A percentile compares a stretch with the other conserved stretches of the same genome.
Conservation (phyloP, 2,888 invertebrate genomes). For the Cremastobaeus sp. region DNA sequence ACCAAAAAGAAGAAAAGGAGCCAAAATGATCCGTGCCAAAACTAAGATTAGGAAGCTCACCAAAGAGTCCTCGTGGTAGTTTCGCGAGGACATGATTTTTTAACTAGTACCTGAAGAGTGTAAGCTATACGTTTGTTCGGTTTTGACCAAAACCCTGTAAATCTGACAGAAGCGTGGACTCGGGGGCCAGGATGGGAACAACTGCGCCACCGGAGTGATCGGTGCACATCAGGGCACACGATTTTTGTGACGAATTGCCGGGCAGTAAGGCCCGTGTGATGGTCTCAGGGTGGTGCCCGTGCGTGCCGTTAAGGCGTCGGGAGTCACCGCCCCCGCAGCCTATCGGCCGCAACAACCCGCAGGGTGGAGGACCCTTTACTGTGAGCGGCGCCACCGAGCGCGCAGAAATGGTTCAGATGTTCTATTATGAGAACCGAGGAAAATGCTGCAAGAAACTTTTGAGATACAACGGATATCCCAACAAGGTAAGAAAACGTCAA, state of each 20-base stretch:
- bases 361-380: constrained; percentile 74
- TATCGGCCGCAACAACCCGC: constrained; percentile 62
- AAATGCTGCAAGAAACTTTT: constrained; percentile 90
- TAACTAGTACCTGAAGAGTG: constrained; percentile 44
- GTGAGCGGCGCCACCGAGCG: constrained; percentile 75
- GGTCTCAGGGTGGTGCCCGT: constrained; percentile 79
- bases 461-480: constrained; percentile 89
- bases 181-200: constrained; percentile 32
- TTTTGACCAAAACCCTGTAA: too few species aligned
- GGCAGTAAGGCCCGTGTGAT: constrained; percentile 74
- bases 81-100: constrained; percentile 32
- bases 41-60: constrained; percentile 45
- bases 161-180: neutral
- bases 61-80: constrained; percentile 51
- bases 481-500: constrained; percentile 87
- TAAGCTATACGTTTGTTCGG: neutral
- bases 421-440: constrained; percentile 88
- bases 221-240: constrained; percentile 54
- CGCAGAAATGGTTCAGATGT: constrained; percentile 82
- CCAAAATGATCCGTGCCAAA: constrained; percentile 61
- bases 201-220: constrained; percentile 34
- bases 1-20: constrained; percentile 55
- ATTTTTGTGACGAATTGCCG: constrained; percentile 60
- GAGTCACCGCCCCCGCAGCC: constrained; percentile 76
- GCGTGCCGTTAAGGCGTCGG: constrained; percentile 79